Evolutionary conservation across 2,888 invertebrate genomes (phyloP), one percentile per base, ranked within the genome.

Genomic region (Hypomecis atomaria): DNA sequence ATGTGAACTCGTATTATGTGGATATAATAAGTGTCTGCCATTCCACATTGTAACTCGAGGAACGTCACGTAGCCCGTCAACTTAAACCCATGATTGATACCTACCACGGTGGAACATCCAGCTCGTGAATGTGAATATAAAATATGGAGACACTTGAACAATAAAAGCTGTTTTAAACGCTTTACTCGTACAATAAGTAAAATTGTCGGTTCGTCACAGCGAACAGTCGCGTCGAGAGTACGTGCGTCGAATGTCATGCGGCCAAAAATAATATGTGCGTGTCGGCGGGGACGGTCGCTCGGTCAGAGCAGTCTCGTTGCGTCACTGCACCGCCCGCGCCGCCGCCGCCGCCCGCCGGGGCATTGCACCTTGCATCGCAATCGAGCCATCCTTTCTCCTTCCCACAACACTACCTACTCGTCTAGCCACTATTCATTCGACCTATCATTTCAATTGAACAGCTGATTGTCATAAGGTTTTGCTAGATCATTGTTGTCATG

Each of bases 271-370:
- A 86, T 59, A 60, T 81, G 79, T 82, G 80, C 76, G 81, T 63
- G 63, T 58, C 70, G 72, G 76, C 70, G 71, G 77, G 83, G 76
- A 70, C 76, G 83, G 75, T 75, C 82, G 83, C 76, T 86, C 89
- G 86, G 89, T 86, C 89, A 88, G 86, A 86, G 88, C 88, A 88
- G 87, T 82, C 84, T 83, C 81, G 82, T 90, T 90, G 89, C 91
- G 90, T 91, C 90, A 90, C 85, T 86, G 86, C 85, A 85, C 85
- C 62, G 59, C 66, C 45, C 62, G 53, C 50, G 43, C 57, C 63
- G 59, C 62, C 50, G 50, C 56, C 48, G 79, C 80, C 81, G 47
- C 47, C 56, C 53, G 82, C 65, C 85, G 80, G 91, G 91, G 90
- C 92, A 91, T 79, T 91, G 92, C 90, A 90, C 91, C 85, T 85